Evolutionary conservation across 1,140 invertebrate species (phyloP), one percentile per base, ranked within the genome.

Genomic region (Pseudomyrmex dendroicus): DNA sequence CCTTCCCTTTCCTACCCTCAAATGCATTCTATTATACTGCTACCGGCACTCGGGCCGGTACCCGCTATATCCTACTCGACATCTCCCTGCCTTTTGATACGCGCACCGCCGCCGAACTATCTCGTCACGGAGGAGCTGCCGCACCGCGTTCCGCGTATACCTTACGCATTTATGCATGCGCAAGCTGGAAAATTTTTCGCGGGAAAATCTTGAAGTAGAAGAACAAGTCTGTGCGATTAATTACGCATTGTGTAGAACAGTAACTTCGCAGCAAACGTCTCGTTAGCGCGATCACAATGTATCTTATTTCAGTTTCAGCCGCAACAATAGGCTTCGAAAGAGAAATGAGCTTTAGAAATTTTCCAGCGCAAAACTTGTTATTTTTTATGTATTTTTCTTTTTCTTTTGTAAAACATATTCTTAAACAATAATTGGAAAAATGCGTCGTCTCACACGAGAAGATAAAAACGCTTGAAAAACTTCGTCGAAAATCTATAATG

Each of bases 21-120:
- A 83, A 82, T 86, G 87, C 87, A 87, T 90, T 89, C 85, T 90
- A 91, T 91, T 92, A 88, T 91, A 88, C 85, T 86, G 83, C 82
- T 77, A 66, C 44, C 61, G 54, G 17, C 76, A 86, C 84, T 73
- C 66, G 5, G 35, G 13, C 15, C 73, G 50, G 50, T 56, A 66
- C 73, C 68, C 86, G 83, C 64, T 85, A 64, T 73, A 78, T 85
- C 62, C 56, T 72, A 73, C 44, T 82, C 68, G 72, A 84, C 67
- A 68, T 44, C 59, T 74, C 84, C 68, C 85, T 83, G 59, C 72
- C 87, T 77, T 85, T 86, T 78, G 66, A 64, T 84, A 44, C 67
- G 83, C 17, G 22, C 76, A 63, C 62, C 72, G 22, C 67, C 20
- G 46, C 46, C 76, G 66, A 80, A 80, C 52, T 72, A 80, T 80